Conservation (phyloP, 2,113 vertebrate genomes). For the Numenius arquata region DNA sequence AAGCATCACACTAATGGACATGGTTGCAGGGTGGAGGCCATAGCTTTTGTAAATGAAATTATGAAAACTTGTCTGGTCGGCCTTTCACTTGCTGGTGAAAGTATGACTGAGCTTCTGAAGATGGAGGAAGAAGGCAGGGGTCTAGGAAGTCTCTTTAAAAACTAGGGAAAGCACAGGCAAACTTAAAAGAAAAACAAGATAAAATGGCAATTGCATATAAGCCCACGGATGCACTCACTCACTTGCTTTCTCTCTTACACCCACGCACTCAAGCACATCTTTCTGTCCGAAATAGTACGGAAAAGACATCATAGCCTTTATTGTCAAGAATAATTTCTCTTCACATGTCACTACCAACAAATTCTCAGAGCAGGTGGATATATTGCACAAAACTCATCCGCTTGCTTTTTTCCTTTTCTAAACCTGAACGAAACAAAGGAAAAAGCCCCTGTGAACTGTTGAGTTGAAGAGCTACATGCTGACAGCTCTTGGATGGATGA, state of each 20-base stretch:
- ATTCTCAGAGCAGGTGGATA: neutral
- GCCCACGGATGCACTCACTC: neutral
- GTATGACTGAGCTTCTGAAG: neutral
- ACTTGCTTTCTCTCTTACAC: conserved; percentile 4
- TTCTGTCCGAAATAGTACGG: neutral
- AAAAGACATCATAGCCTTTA: neutral
- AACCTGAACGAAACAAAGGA: neutral
- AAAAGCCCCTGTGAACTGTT: neutral
- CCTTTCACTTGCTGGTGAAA: neutral
- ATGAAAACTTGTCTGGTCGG: neutral
- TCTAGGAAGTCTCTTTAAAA: neutral
- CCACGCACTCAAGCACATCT: neutral
- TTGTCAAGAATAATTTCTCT: conserved; percentile 28
- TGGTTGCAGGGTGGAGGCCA: neutral
- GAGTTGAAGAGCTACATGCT: neutral
- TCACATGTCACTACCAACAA: neutral
- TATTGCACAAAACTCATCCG: neutral
- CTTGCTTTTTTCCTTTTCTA: neutral
- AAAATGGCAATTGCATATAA: neutral
- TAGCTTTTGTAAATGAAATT: neutral
- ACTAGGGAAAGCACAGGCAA: neutral
- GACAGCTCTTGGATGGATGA: neutral
- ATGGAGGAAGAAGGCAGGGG: neutral
- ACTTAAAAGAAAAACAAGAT: conserved; percentile 5
- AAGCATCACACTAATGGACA: neutral